phyloP scores from a whole-genome alignment of 2,113 vertebrate species.

The Syngnathus floridae region DNA sequence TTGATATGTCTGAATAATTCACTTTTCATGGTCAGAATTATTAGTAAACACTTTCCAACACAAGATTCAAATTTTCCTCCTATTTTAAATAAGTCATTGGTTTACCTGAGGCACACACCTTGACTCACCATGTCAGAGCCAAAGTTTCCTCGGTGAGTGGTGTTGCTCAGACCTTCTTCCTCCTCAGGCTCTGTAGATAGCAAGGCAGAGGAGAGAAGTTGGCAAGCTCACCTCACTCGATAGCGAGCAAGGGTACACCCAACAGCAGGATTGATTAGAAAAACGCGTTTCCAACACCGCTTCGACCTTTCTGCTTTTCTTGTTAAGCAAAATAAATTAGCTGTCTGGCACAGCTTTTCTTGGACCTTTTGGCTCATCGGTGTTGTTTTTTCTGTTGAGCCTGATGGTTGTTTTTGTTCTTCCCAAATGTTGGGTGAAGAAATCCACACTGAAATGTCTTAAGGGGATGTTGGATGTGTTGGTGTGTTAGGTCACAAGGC shows the following conservation, averaged over 20 bases:
- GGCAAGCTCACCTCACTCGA: slow-evolving; percentile 34
- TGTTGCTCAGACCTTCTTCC: slow-evolving; percentile 10
- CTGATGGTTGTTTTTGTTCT: slow-evolving; percentile 17
- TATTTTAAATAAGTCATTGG: slow-evolving; percentile 24
- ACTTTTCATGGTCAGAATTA: no score
- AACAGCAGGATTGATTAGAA: slow-evolving; percentile 46
- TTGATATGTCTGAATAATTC: no score
- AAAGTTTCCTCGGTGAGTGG: slow-evolving; percentile 22
- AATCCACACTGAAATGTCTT: slow-evolving; percentile 23
- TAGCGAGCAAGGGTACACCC: slow-evolving; percentile 41
- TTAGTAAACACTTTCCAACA: background rate
- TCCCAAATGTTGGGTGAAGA: slow-evolving; percentile 24
- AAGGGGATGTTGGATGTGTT: slow-evolving; percentile 8
- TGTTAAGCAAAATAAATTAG: slow-evolving; percentile 43
- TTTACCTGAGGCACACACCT: slow-evolving; percentile 45
- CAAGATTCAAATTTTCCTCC: background rate
- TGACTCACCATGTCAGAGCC: slow-evolving; percentile 35
- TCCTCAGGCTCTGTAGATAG: slow-evolving; percentile 45
- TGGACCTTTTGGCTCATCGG: slow-evolving; percentile 34
- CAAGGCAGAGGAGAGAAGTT: slow-evolving; percentile 34
- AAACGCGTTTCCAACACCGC: slow-evolving; percentile 48
- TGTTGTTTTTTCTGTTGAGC: slow-evolving; percentile 32
- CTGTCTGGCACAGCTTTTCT: slow-evolving; percentile 34
- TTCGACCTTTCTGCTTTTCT: slow-evolving; percentile 49
- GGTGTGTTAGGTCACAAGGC: background rate